phyloP scores from a whole-genome alignment of 2,888 invertebrate species.

The Baccha elongata region DNA sequence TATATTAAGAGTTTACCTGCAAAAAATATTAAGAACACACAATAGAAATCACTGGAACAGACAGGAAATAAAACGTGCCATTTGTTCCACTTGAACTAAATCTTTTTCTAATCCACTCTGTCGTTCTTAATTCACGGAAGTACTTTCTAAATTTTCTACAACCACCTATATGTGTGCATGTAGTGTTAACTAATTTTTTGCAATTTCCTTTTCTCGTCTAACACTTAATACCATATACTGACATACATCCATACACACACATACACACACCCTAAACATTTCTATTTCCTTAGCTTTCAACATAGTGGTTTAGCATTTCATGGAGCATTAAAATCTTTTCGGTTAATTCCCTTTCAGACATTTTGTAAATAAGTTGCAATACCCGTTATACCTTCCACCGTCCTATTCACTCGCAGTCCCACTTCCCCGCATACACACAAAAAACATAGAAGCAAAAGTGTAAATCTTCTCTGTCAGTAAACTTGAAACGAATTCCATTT shows the following conservation, averaged over 20 bases:
- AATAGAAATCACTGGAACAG: no score
- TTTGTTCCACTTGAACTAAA: no score
- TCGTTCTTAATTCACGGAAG: background rate
- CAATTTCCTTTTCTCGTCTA: constrained; percentile 19
- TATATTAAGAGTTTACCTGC: no score
- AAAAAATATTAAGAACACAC: no score
- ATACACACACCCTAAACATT: background rate
- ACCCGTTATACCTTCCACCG: background rate
- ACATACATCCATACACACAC: background rate
- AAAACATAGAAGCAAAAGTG: constrained; percentile 9
- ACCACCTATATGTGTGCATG: background rate
- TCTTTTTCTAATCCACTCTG: background rate
- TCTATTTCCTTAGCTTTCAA: constrained; percentile 5
- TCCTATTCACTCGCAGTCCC: no score
- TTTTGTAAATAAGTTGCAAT: constrained; percentile 37
- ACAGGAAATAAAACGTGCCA: no score
- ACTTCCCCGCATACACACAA: background rate
- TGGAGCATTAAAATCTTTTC: constrained; percentile 40
- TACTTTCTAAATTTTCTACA: background rate
- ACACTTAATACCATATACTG: background rate
- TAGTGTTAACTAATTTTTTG: background rate
- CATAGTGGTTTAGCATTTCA: constrained; percentile 22
- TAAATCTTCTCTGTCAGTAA: constrained; percentile 37
- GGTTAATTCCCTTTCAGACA: constrained; percentile 32
- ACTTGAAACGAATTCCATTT: constrained; percentile 57